Evolutionary conservation across 2,113 vertebrate genomes (phyloP).

Genomic region (Thinocorus orbignyianus): DNA sequence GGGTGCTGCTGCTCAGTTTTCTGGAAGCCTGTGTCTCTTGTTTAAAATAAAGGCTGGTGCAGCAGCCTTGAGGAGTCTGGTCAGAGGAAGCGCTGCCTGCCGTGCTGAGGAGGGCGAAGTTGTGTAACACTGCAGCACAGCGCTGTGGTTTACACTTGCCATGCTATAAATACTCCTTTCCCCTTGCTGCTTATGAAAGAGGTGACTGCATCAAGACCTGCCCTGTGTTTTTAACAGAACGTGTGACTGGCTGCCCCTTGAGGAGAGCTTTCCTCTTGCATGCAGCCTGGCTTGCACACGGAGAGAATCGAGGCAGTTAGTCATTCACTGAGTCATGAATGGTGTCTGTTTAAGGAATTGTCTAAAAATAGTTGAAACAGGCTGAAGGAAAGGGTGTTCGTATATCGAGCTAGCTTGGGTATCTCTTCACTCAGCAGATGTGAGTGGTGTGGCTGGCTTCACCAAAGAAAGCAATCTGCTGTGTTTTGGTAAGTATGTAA

Average conservation of each 20-base stretch:
- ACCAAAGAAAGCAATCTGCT: background rate
- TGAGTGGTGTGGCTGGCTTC: background rate
- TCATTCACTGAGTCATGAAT: constrained; percentile 47
- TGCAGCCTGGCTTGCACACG: background rate
- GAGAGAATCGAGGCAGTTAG: background rate
- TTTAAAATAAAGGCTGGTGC: background rate
- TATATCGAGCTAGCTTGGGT: background rate
- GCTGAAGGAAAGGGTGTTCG: background rate
- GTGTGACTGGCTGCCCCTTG: constrained; percentile 22
- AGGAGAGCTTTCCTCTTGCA: background rate
- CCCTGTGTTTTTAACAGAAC: constrained; percentile 41
- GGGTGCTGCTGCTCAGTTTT: background rate
- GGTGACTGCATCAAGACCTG: constrained; percentile 43
- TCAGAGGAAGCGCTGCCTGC: background rate
- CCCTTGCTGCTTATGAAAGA: constrained; percentile 51
- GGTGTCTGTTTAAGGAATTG: background rate
- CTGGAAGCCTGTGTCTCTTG: background rate
- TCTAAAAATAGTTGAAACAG: constrained; percentile 38
- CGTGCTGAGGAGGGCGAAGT: background rate
- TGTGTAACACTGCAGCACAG: constrained; percentile 66
- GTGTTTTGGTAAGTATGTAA: background rate
- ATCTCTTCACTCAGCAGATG: background rate
- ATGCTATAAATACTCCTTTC: constrained; percentile 61
- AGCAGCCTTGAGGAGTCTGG: accelerated
- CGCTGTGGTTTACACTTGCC: constrained; percentile 46